Evolutionary conservation across 2,888 invertebrate genomes (phyloP), one percentile per base, ranked within the genome.

Genomic region (Drosophila yooni): DNA sequence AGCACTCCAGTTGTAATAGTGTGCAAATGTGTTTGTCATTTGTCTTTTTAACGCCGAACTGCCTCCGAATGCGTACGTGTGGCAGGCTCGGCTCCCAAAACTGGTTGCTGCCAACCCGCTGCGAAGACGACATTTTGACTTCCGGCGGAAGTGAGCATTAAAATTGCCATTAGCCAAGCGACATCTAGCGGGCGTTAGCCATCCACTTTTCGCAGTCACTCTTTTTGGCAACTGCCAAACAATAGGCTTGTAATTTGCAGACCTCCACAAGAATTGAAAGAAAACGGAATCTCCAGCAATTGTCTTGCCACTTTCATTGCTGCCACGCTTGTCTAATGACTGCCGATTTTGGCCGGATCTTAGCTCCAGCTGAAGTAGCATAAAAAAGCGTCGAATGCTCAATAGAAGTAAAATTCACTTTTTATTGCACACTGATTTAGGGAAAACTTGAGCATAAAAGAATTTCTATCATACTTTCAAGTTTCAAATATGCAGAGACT

Each of bases 21-120:
- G 83, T 83, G 83, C 71, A 85, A 83, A 83, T 85, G 86, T 82
- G 86, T 85, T 84, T 84, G 83, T 81, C 83, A 85, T 84, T 84
- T 86, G 83, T 83, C 83, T 83, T 83, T 82, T 83, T 83, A 83
- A 80, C 82, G 82, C 83, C 85, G 67, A 78, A 81, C 78, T 73
- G 83, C 69, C 75, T 72, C 53, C 64, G 58, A 70, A 62, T 77
- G 81, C 53, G 77, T 61, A 76, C 68, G 76, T 80, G 80, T 67
- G 61, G 33, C 63, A 59, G 36, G 54, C 53, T 50, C 21, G 63
- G 64, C 50, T 61, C 52, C 60, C 63, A 21, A 54, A 63, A 50
- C 54, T 58, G 71, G 67, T 38, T 43, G 51, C 70, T 68, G 71
- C 59, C 81, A 77, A 63, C 84, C 84, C 81, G 83, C 83, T 83